These are phyloP conservation scores for Aelia acuminata DNA, from an alignment of 2,888 invertebrate genomes.

Conservation along the genomic window DNA sequence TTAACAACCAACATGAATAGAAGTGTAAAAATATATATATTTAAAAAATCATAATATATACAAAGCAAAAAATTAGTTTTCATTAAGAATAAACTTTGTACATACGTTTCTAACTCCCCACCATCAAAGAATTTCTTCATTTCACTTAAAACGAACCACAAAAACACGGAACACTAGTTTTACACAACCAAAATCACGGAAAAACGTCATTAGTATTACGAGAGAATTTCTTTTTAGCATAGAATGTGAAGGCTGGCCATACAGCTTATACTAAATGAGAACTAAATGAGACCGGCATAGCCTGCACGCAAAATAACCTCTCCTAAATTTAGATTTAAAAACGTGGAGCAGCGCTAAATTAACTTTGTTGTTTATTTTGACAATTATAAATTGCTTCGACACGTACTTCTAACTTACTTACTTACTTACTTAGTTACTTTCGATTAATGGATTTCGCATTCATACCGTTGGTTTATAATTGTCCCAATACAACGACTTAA, in stretches of 20 bases:
- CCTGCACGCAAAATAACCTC: neutral
- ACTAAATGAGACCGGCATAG: neutral
- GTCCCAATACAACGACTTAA: too few relatives aligned
- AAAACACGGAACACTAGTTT: neutral
- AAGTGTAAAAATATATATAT: too few relatives aligned
- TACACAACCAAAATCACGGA: neutral
- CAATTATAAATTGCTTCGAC: neutral
- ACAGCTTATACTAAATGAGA: neutral
- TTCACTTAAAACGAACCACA: neutral
- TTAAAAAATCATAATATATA: too few relatives aligned
- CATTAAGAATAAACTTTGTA: neutral
- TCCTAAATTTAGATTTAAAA: slow-evolving; percentile 41
- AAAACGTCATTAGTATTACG: neutral
- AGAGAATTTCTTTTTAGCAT: neutral
- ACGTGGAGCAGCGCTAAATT: slow-evolving; percentile 5
- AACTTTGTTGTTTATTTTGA: neutral
- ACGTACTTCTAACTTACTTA: neutral
- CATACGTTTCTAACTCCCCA: neutral
- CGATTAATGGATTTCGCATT: neutral
- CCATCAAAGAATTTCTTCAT: neutral
- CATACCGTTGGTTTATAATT: neutral
- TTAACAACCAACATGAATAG: too few relatives aligned
- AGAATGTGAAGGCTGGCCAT: neutral
- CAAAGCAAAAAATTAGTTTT: too few relatives aligned
- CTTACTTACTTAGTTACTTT: too few relatives aligned